phyloP scores from a whole-genome alignment of 2,797 vertebrate species.

The Tadarida brasiliensis region DNA sequence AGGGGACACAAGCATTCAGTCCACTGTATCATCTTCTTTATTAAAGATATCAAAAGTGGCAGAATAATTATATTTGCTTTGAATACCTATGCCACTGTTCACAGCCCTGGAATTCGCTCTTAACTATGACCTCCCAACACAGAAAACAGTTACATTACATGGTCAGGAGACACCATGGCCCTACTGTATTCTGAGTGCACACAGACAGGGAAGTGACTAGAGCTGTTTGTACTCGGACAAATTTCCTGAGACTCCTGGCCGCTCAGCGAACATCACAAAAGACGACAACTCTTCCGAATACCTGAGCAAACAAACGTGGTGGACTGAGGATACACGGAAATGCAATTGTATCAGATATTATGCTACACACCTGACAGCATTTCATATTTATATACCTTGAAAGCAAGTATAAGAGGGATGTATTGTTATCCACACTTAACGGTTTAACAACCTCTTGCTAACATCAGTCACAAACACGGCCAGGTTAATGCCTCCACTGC shows the following conservation, averaged over 20 bases:
- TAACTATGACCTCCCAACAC: neutral
- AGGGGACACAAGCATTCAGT: neutral
- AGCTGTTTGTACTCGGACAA: neutral
- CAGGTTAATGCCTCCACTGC: neutral
- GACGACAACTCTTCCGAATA: neutral
- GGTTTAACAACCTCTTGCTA: neutral
- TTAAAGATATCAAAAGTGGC: neutral
- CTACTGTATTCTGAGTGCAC: neutral
- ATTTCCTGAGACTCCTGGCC: neutral
- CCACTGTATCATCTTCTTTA: neutral
- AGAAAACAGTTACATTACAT: neutral
- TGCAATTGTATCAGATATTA: neutral
- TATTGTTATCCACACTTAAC: neutral
- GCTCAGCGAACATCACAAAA: neutral
- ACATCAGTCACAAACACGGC: too few relatives aligned
- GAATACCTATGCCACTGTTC: neutral
- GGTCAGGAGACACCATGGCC: neutral
- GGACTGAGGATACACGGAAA: neutral
- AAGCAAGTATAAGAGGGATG: neutral
- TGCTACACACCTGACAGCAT: neutral
- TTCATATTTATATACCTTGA: neutral
- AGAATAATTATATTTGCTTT: neutral
- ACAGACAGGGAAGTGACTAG: neutral
- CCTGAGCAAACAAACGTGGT: neutral
- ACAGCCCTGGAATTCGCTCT: neutral